Percentiles rank a stretch among this genome's conserved stretches.
These are phyloP conservation scores for Bradypodion pumilum DNA, from an alignment of 2,797 vertebrate genomes.

Conservation along the genomic window DNA sequence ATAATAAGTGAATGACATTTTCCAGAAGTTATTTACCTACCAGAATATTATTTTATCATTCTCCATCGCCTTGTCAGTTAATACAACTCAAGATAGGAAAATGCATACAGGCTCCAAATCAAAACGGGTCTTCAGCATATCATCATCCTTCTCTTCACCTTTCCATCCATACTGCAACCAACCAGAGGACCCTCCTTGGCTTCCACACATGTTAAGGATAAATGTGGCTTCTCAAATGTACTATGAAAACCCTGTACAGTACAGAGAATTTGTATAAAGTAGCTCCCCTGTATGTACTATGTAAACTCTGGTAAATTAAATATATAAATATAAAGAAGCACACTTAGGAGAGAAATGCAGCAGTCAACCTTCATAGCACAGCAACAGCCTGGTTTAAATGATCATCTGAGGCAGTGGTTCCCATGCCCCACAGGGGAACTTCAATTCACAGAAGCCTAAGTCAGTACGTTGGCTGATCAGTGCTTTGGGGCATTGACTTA, in stretches of 20 bases:
- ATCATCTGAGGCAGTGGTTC: neutral
- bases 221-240: neutral
- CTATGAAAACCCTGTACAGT: too few relatives aligned
- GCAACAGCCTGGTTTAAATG: neutral
- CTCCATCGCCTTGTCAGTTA: neutral
- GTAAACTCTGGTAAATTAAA: too few relatives aligned
- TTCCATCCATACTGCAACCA: neutral
- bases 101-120: neutral
- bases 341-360: neutral
- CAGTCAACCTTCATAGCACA: neutral
- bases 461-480: too few relatives aligned
- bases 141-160: neutral
- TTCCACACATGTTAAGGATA: neutral
- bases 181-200: neutral
- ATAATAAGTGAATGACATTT: neutral
- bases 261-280: too few relatives aligned
- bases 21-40: neutral
- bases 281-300: too few relatives aligned
- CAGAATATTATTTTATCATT: neutral
- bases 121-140: neutral
- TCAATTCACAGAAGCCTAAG: too few relatives aligned
- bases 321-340: neutral
- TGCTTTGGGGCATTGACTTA: too few relatives aligned
- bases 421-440: too few relatives aligned
- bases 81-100: neutral